These are phyloP conservation scores for Diploptera punctata DNA, from an alignment of 2,888 invertebrate species.

Conservation along the genomic window DNA sequence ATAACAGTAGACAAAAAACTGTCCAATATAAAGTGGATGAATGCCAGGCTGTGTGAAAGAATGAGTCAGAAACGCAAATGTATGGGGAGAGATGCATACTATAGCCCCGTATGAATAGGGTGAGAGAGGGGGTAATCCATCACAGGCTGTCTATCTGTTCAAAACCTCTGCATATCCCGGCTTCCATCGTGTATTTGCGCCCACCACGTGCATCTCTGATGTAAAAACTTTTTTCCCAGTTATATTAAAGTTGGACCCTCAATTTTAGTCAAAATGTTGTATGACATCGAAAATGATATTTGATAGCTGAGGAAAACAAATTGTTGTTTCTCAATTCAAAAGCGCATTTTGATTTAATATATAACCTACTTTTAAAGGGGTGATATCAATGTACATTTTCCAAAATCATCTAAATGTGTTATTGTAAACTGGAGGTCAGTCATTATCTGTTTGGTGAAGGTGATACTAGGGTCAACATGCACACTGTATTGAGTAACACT, in stretches of 20 bases:
- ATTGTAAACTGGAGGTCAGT: too few species aligned
- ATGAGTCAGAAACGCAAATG: slow-evolving; percentile 3
- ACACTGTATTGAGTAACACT: too few species aligned
- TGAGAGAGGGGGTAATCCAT: slow-evolving; percentile 29
- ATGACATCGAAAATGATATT: too few species aligned
- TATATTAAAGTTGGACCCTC: neutral
- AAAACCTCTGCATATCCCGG: neutral
- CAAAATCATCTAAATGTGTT: too few species aligned
- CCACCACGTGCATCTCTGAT: neutral
- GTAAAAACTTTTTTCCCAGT: neutral
- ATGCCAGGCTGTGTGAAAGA: neutral
- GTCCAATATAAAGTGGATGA: neutral
- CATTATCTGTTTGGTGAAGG: too few species aligned
- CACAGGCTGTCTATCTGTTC: slow-evolving; percentile 29
- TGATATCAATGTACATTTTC: too few species aligned
- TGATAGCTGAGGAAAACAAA: too few species aligned
- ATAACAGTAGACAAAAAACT: neutral
- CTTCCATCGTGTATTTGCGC: neutral
- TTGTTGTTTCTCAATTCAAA: too few species aligned
- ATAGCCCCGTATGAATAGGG: neutral
- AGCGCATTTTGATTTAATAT: too few species aligned
- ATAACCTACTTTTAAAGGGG: too few species aligned
- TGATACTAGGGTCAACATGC: too few species aligned
- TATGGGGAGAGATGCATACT: neutral
- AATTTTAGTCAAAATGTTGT: too few species aligned